Evolutionary conservation across 2,113 vertebrate species (phyloP), one percentile per base, ranked within the genome.

Genomic region (Xyrauchen texanus): DNA sequence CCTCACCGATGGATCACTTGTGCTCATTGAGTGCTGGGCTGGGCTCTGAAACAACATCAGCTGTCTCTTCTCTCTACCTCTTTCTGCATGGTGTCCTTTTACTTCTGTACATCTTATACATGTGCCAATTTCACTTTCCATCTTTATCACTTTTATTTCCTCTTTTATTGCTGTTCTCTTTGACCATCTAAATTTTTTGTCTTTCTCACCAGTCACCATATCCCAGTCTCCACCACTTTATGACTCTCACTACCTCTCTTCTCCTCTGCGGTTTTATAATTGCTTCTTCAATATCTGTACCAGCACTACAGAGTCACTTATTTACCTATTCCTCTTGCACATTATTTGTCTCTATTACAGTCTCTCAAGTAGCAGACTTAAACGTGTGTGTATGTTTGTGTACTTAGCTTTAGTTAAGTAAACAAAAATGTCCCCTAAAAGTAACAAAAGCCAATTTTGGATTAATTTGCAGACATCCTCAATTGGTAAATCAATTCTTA

Each of bases 1-100:
- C 87, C 72, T 76, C 67, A 80, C 82, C 86, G 87, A 92, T 87
- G 86, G 86, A 88, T 86, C 77, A 81, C 85, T 82, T 9, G 69
- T 75, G 85, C 86, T 86, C 85, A 57, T 53, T 82, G 82, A 83
- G 84, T 85, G 80, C 69, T 77, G 58, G 86, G 84, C 81, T 77
- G 80, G 87, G 74, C 74, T 76, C 67, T 74, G 10, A 75, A 84
- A 88, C 76, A 86, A 81, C 82, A 67, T 72, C 82, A 85, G 89
- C 78, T 34, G 21, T 34, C 21, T 34, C 21, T 34, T 34, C 21
- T 34, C 21, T 34, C 21, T 3, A 34, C 21, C 21, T 34, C 21
- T 34, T 34, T 34, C 21, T 13, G 15, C n/a, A n/a, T 78, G 42
- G 10, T 63, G 73, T n/a, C 11, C 61, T 34, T 51, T 62, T 15